Percentiles rank a stretch among this genome's conserved stretches.
Conservation (phyloP, 1,140 invertebrate genomes). For the Tetragnatha versicolor region DNA sequence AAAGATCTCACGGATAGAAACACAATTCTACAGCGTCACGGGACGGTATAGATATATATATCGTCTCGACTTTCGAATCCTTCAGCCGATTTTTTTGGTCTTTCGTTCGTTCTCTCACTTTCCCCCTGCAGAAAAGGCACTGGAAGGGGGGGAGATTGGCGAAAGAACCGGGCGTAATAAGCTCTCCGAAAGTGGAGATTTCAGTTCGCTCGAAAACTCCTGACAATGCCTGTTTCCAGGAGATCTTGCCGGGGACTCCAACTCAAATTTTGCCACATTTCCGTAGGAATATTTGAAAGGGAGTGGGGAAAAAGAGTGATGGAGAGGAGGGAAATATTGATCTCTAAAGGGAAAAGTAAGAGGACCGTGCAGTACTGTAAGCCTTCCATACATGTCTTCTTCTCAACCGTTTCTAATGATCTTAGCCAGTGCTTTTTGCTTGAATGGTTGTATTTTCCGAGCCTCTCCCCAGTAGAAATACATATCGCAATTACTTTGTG, state of each 20-base stretch:
- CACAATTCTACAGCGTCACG: constrained; percentile 10
- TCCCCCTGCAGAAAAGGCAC: neutral
- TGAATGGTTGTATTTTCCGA: constrained; percentile 29
- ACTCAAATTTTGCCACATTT: constrained; percentile 50
- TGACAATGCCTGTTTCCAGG: constrained; percentile 45
- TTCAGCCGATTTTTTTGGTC: neutral
- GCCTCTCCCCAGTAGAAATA: neutral
- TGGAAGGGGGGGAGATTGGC: neutral
- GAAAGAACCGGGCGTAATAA: constrained; percentile 43
- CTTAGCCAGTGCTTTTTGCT: constrained; percentile 33
- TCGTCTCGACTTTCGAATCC: constrained; percentile 9
- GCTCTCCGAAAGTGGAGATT: constrained; percentile 30
- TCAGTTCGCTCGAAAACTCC: constrained; percentile 35
- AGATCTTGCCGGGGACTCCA: neutral
- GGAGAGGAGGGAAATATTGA: neutral
- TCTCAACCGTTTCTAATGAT: constrained; percentile 45
- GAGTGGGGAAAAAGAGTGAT: constrained; percentile 1
- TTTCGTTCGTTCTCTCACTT: neutral
- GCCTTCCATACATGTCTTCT: constrained; percentile 24
- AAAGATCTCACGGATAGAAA: constrained; percentile 19
- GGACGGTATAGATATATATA: neutral
- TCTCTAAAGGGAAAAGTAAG: neutral
- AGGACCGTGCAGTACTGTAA: constrained; percentile 25
- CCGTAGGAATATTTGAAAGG: constrained; percentile 34
- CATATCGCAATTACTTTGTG: constrained; percentile 36